Evolutionary conservation across 1,140 invertebrate species (phyloP).

Genomic region (Glossosoma conforme): DNA sequence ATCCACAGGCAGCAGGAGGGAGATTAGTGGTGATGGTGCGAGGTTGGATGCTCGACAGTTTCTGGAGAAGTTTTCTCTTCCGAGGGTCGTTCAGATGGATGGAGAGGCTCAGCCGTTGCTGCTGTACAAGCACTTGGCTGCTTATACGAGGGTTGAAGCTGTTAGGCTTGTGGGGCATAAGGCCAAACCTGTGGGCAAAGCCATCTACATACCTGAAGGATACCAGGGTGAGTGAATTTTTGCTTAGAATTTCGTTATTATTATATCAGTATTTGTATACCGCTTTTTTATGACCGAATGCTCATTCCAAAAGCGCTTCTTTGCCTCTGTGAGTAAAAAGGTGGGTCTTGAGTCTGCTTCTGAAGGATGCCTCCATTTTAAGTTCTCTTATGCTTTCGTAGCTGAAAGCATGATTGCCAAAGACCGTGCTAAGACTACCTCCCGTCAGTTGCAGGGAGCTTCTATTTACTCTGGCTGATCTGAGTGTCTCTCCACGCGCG

Average conservation of each 20-base stretch:
- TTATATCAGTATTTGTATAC: too few relatives aligned
- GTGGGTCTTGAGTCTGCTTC: too few relatives aligned
- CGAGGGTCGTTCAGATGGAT: constrained; percentile 51
- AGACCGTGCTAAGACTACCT: too few relatives aligned
- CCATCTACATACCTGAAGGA: constrained; percentile 53
- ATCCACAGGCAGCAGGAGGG: constrained; percentile 18
- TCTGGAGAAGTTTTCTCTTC: constrained; percentile 53
- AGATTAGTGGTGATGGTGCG: constrained; percentile 11
- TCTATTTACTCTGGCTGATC: too few relatives aligned
- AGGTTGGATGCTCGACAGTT: constrained; percentile 49
- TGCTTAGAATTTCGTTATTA: constrained; percentile 1
- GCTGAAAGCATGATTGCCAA: too few relatives aligned
- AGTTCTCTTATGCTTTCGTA: too few relatives aligned
- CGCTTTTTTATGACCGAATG: too few relatives aligned
- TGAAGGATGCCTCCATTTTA: too few relatives aligned
- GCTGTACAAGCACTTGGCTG: constrained; percentile 51
- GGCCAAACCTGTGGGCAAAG: constrained; percentile 50
- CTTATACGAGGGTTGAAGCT: constrained; percentile 52
- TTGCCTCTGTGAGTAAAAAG: too few relatives aligned
- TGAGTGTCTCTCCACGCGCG: too few relatives aligned
- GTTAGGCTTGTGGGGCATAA: constrained; percentile 50
- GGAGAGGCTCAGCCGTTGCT: constrained; percentile 49
- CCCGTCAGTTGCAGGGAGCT: too few relatives aligned
- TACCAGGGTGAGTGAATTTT: constrained; percentile 50
- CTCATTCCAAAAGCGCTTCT: too few relatives aligned